Percentiles rank a stretch among this genome's conserved stretches.
These are phyloP conservation scores for Caranx ignobilis DNA, from an alignment of 2,113 vertebrate genomes.

Conservation along the genomic window DNA sequence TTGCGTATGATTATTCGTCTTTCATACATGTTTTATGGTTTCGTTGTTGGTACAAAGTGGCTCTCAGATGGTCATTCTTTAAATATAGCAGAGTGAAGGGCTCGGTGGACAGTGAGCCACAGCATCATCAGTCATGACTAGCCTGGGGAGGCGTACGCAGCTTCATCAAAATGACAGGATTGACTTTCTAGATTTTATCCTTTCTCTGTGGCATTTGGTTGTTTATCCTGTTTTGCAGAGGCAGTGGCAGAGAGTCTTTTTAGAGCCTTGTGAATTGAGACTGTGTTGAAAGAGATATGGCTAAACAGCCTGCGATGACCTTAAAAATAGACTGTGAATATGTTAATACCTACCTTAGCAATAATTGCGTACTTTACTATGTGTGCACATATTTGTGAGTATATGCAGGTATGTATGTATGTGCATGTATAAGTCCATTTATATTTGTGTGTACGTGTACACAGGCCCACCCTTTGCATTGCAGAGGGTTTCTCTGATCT, in stretches of 20 bases:
- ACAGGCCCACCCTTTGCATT: too few species aligned
- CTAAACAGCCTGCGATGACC: neutral
- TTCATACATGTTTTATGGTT: constrained; percentile 39
- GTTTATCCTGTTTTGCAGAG: constrained; percentile 65
- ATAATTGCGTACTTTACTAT: neutral
- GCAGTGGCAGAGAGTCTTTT: constrained; percentile 17
- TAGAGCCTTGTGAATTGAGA: neutral
- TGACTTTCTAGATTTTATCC: constrained; percentile 80
- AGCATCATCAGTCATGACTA: constrained; percentile 74
- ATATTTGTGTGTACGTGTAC: too few species aligned
- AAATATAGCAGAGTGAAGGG: constrained; percentile 73
- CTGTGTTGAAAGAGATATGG: constrained; percentile 27
- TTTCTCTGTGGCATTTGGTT: constrained; percentile 73
- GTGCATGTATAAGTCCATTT: too few species aligned
- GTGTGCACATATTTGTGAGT: too few species aligned
- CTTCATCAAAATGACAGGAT: constrained; percentile 82
- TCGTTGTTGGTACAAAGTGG: constrained; percentile 20
- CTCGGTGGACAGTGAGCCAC: constrained; percentile 66
- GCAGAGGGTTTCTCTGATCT: too few species aligned
- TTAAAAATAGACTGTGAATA: constrained; percentile 10
- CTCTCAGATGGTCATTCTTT: constrained; percentile 71
- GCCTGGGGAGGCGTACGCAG: constrained; percentile 69
- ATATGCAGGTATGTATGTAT: too few species aligned
- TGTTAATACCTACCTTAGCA: neutral
- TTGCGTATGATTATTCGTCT: constrained; percentile 38